Evolutionary conservation across 2,113 vertebrate genomes (phyloP).

Genomic region (Acanthisitta chloris): DNA sequence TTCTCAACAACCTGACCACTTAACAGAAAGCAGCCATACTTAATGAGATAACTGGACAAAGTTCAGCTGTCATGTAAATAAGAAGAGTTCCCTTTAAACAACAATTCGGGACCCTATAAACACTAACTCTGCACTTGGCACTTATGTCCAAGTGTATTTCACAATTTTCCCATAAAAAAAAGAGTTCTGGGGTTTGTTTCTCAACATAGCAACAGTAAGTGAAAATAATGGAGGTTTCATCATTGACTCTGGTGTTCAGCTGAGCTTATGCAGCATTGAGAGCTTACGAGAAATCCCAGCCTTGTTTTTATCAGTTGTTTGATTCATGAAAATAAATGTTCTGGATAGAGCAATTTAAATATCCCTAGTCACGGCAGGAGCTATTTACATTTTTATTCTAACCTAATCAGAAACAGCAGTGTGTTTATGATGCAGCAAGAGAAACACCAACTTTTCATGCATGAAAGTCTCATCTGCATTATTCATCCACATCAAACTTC

Average conservation of each 20-base stretch:
- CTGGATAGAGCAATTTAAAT: not conserved
- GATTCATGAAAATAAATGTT: not conserved
- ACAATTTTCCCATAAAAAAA: not conserved
- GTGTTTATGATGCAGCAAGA: not conserved
- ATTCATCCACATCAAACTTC: slow-evolving; percentile 18
- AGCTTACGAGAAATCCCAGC: not conserved
- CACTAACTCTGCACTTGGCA: not conserved
- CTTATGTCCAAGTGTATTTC: not conserved
- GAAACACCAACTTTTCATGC: slow-evolving; percentile 3
- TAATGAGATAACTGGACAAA: not conserved
- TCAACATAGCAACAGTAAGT: not conserved
- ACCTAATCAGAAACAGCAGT: slow-evolving; percentile 10
- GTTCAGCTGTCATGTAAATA: not conserved
- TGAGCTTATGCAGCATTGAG: not conserved
- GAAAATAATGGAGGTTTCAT: not conserved
- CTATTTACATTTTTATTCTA: slow-evolving; percentile 2
- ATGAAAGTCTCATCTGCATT: slow-evolving; percentile 31
- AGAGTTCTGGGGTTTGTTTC: not conserved
- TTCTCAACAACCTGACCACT: not conserved
- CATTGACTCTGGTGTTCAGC: not conserved
- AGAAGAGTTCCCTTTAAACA: not conserved
- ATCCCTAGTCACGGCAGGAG: not conserved
- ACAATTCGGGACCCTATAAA: not conserved
- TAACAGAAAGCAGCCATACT: not conserved
- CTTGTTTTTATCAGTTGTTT: not conserved